Evolutionary conservation across 2,888 invertebrate species (phyloP), one percentile per base, ranked within the genome.

Genomic region (Leptinotarsa juncta): DNA sequence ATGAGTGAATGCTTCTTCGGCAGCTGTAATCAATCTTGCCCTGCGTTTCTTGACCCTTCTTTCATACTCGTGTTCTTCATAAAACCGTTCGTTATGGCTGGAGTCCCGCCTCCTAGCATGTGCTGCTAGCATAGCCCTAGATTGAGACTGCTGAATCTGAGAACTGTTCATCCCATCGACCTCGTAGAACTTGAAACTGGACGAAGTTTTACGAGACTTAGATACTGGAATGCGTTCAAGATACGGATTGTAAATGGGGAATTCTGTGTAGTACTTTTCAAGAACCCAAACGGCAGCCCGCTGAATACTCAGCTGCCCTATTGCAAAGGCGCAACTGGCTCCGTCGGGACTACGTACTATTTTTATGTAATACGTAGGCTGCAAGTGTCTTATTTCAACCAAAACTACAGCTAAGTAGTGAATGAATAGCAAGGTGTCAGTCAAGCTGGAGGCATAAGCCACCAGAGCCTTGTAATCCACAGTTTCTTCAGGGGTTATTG

Each of bases 1-100:
- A n/a, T n/a, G n/a, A n/a, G n/a, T n/a, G n/a, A n/a, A n/a, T 1
- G 99, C 98, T 85, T 99, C 99, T 88, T 99, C 99, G 0, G 98
- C 95, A 0, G 98, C 97, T 1, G 96, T 95, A 72, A 98, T 92
- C 57, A 99, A 90, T 23, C 99, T 90, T 4, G 98, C 97, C 74
- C 94, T 91, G 0, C 98, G 90, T 88, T 98, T 98, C 84, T 96
- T 92, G 73, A 98, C 97, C 73, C 98, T 90, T 4, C 97, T 90
- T 85, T 97, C 97, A 83, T 97, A 97, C 88, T 99, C 99, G 84
- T 97, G 96, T 88, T 99, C 99, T 87, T 99, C 98, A 88, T 99
- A 98, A 89, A 99, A 98, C 51, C 97, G 91, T 89, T 99, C 99
- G 89, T 98, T 98, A 89, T 98, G 98, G 79, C 96, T 95, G 0